Conservation (phyloP, 2,888 invertebrate genomes). For the Therioaphis trifolii region DNA sequence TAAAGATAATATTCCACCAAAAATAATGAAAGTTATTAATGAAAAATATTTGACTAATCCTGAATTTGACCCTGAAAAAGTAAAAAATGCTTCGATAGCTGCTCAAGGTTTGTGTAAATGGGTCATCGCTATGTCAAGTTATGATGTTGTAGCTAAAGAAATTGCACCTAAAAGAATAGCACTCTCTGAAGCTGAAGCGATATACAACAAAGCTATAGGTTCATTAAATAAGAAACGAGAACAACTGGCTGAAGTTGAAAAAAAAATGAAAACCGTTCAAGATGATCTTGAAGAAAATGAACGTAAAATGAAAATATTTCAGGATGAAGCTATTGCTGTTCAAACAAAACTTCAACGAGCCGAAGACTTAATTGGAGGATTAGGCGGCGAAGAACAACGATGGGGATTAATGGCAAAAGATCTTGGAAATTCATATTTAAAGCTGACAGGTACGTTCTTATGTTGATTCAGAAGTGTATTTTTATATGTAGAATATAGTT, state of each 20-base stretch:
- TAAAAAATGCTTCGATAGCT: conserved; percentile 86
- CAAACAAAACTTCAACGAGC: conserved; percentile 89
- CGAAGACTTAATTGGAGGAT: conserved; percentile 89
- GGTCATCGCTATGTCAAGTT: conserved; percentile 95
- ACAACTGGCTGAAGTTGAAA: conserved; percentile 71
- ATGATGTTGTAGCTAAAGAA: conserved; percentile 91
- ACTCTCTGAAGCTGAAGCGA: conserved; percentile 86
- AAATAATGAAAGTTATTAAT: conserved; percentile 85
- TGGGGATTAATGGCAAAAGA: conserved; percentile 81
- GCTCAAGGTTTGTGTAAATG: conserved; percentile 93
- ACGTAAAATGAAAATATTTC: conserved; percentile 66
- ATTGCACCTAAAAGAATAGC: conserved; percentile 94
- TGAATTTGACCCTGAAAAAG: conserved; percentile 91
- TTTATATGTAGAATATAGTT: neutral
- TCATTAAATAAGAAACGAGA: conserved; percentile 72
- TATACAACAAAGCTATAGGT: conserved; percentile 78
- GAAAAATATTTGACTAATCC: conserved; percentile 84
- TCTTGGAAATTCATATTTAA: conserved; percentile 77
- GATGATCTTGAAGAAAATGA: conserved; percentile 85
- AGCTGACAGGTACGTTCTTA: conserved; percentile 77
- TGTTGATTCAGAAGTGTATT: too few relatives aligned
- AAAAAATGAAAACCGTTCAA: conserved; percentile 76
- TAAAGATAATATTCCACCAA: conserved; percentile 90
- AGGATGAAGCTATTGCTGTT: conserved; percentile 47
- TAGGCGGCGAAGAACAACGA: conserved; percentile 90